A percentile compares a stretch with the other conserved stretches of the same genome.
These are phyloP conservation scores for Pangasius mekongensis DNA, from an alignment of 2,797 vertebrate species.

Conservation along the genomic window DNA sequence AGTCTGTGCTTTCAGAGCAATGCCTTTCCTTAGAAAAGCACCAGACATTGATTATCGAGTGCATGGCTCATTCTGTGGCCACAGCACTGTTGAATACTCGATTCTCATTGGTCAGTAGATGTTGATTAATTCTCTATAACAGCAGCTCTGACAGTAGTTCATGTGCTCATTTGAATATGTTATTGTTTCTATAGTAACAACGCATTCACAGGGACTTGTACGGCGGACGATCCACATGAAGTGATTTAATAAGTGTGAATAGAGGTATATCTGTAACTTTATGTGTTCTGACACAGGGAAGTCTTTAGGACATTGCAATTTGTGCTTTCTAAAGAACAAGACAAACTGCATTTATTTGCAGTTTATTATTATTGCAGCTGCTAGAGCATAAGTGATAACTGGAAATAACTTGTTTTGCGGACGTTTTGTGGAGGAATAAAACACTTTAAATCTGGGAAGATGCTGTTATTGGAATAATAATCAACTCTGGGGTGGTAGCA, in stretches of 20 bases:
- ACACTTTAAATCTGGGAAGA: not conserved
- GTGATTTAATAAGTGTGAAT: not conserved
- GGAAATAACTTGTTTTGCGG: not conserved
- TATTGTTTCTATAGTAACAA: constrained; percentile 1
- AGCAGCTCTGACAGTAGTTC: not conserved
- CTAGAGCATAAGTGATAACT: not conserved
- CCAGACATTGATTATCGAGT: not conserved
- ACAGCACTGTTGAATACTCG: not conserved
- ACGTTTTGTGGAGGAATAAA: not conserved
- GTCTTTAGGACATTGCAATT: not conserved
- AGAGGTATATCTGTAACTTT: not conserved
- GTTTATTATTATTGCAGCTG: not conserved
- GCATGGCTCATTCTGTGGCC: not conserved
- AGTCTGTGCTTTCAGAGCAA: not conserved
- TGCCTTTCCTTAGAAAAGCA: not conserved
- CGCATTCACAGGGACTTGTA: not conserved
- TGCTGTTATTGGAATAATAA: not conserved
- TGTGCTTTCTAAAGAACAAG: not conserved
- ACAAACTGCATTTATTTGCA: not conserved
- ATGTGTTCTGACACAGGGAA: not conserved
- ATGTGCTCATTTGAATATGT: not conserved
- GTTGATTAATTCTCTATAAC: not conserved
- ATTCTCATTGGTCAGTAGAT: not conserved
- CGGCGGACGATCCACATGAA: not conserved
- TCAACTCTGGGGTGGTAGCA: not conserved